phyloP scores from a whole-genome alignment of 2,797 vertebrate genomes.

The Protosalanx chinensis region DNA sequence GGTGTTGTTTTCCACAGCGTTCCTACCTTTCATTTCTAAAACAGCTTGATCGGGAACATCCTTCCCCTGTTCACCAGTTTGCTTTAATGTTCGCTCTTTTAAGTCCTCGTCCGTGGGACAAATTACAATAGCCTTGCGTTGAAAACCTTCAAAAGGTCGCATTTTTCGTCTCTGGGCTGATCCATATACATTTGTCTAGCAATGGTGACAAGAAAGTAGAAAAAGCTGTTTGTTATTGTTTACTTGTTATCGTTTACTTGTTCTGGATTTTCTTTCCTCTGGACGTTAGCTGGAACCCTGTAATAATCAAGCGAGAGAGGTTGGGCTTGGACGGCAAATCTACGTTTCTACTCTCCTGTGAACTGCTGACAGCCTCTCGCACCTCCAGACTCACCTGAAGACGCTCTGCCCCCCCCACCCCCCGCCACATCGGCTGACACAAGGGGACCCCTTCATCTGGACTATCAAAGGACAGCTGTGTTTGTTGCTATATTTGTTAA shows the following conservation, averaged over 20 bases:
- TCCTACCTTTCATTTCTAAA: slow-evolving; percentile 98
- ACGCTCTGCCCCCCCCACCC: slow-evolving; percentile 36
- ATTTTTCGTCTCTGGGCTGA: slow-evolving; percentile 97
- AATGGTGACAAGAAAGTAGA: slow-evolving; percentile 82
- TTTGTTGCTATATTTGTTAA: too few species aligned
- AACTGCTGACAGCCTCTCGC: slow-evolving; percentile 34
- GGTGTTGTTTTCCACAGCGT: slow-evolving; percentile 65
- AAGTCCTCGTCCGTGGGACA: slow-evolving; percentile 94
- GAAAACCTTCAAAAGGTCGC: slow-evolving; percentile 97
- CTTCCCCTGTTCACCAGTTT: slow-evolving; percentile 93
- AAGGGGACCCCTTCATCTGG: neutral
- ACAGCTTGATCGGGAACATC: slow-evolving; percentile 95
- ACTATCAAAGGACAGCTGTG: neutral
- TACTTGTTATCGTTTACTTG: slow-evolving; percentile 74
- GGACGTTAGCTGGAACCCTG: slow-evolving; percentile 80
- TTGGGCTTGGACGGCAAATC: slow-evolving; percentile 31
- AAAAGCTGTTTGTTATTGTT: slow-evolving; percentile 78
- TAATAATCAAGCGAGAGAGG: slow-evolving; percentile 78
- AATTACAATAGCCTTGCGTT: slow-evolving; percentile 94
- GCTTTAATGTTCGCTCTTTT: slow-evolving; percentile 89
- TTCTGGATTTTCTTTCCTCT: slow-evolving; percentile 76
- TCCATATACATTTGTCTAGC: slow-evolving; percentile 96
- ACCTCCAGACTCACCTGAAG: slow-evolving; percentile 29
- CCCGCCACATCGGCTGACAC: slow-evolving; percentile 60
- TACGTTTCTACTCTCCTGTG: slow-evolving; percentile 46